A percentile compares a stretch with the other conserved stretches of the same genome.
phyloP scores from a whole-genome alignment of 2,888 invertebrate species.

The Trachelus troglodyta region DNA sequence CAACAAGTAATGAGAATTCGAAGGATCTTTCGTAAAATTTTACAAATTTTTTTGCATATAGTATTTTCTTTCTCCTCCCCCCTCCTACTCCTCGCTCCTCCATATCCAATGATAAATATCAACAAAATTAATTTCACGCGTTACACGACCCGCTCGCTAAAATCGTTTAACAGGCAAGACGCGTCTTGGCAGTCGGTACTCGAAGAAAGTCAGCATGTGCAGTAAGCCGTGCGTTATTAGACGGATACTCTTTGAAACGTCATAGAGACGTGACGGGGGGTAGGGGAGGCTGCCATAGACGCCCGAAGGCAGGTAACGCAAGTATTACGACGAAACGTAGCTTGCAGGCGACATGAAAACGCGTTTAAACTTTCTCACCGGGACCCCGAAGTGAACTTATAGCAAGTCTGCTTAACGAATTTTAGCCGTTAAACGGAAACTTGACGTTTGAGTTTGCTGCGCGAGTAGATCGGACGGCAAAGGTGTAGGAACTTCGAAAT shows the following conservation, averaged over 20 bases:
- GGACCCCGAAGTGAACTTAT: slow-evolving; percentile 42
- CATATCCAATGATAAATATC: neutral
- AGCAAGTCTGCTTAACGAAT: slow-evolving; percentile 59
- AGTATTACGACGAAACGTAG: slow-evolving; percentile 21
- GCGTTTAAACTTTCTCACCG: slow-evolving; percentile 48
- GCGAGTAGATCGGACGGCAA: neutral
- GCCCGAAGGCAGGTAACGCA: slow-evolving; percentile 9
- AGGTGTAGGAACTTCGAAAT: neutral
- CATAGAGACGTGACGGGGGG: slow-evolving; percentile 4
- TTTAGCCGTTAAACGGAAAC: slow-evolving; percentile 53
- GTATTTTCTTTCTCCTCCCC: neutral
- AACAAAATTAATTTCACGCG: neutral
- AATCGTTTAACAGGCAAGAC: neutral
- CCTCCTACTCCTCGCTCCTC: too few species aligned
- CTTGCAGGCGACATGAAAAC: slow-evolving; percentile 29
- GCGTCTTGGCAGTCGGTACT: neutral
- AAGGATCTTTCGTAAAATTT: too few species aligned
- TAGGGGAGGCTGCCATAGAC: slow-evolving; percentile 2
- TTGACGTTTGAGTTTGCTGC: slow-evolving; percentile 53
- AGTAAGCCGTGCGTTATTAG: neutral
- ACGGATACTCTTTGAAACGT: neutral
- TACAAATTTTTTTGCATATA: neutral
- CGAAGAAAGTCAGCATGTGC: neutral
- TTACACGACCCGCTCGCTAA: neutral
- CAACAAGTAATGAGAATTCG: neutral